A percentile compares a stretch with the other conserved stretches of the same genome.
These are phyloP conservation scores for Diuraphis noxia DNA, from an alignment of 1,140 invertebrate genomes.

Conservation along the genomic window DNA sequence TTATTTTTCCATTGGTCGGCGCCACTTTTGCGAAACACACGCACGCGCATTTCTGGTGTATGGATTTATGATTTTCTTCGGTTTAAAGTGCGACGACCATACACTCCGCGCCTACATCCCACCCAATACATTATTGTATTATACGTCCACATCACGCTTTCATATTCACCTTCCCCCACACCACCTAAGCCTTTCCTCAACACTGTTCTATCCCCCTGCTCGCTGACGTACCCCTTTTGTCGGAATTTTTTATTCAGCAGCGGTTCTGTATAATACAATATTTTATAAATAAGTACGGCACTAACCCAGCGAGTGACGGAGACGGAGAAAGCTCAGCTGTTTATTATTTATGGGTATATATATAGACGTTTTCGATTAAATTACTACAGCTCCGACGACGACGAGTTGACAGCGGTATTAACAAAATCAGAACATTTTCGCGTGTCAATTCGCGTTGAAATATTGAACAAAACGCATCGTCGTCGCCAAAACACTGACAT, in stretches of 20 bases:
- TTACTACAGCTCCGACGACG: conserved; percentile 10
- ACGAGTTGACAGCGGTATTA: conserved; percentile 46
- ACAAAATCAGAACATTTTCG: conserved; percentile 31
- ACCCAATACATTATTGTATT: not conserved
- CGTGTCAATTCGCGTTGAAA: conserved; percentile 24
- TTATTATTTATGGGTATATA: not conserved
- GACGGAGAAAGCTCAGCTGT: not conserved
- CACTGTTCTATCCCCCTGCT: too few species aligned
- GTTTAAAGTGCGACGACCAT: not conserved
- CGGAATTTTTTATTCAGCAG: not conserved
- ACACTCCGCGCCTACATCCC: not conserved
- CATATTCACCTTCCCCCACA: not conserved
- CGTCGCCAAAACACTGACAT: not conserved
- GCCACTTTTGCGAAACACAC: not conserved
- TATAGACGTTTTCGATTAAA: conserved; percentile 46
- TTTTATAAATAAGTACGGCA: not conserved
- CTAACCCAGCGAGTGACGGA: not conserved
- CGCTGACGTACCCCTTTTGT: not conserved
- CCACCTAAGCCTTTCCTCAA: not conserved
- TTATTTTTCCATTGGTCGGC: not conserved
- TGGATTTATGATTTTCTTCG: not conserved
- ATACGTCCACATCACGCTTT: not conserved
- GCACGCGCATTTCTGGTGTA: not conserved
- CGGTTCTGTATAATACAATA: not conserved
- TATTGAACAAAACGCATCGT: not conserved